Conservation (phyloP, 2,797 vertebrate species). For the Lithobates pipiens region DNA sequence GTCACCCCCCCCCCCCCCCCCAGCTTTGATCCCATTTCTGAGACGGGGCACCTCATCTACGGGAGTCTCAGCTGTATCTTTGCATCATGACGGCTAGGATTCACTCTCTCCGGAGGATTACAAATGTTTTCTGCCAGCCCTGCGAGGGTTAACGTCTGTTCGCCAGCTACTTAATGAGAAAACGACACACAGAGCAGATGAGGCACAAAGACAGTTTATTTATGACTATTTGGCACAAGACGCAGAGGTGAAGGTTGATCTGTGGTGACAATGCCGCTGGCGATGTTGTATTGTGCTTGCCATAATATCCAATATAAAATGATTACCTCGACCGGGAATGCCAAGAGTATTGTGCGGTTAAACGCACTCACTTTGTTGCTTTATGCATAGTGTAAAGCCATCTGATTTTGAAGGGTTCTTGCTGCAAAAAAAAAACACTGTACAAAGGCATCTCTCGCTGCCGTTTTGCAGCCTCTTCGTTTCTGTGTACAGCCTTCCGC, state of each 20-base stretch:
- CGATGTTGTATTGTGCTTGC: neutral
- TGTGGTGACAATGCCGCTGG: neutral
- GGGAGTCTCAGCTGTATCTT: constrained; percentile 49
- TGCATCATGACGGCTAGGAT: constrained; percentile 2
- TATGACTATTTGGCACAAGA: constrained; percentile 32
- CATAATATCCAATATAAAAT: constrained; percentile 8
- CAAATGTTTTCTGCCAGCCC: constrained; percentile 24
- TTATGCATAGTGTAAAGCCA: neutral
- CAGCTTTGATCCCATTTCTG: constrained; percentile 26
- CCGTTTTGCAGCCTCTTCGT: too few species aligned
- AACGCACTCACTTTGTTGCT: neutral
- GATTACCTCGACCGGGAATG: neutral
- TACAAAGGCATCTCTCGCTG: too few species aligned
- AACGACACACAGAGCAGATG: constrained; percentile 44
- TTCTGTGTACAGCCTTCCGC: too few species aligned
- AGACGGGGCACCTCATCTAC: constrained; percentile 10
- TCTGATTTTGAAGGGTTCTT: neutral
- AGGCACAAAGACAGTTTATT: constrained; percentile 46
- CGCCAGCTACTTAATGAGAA: constrained; percentile 37
- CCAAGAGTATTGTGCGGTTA: neutral
- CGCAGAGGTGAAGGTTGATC: constrained; percentile 17
- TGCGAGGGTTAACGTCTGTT: neutral
- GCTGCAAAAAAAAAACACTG: too few species aligned
- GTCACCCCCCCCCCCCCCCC: constrained; percentile 24
- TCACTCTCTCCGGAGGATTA: constrained; percentile 23